Evolutionary conservation across 2,888 invertebrate genomes (phyloP).

Genomic region (Rhagonycha fulva): DNA sequence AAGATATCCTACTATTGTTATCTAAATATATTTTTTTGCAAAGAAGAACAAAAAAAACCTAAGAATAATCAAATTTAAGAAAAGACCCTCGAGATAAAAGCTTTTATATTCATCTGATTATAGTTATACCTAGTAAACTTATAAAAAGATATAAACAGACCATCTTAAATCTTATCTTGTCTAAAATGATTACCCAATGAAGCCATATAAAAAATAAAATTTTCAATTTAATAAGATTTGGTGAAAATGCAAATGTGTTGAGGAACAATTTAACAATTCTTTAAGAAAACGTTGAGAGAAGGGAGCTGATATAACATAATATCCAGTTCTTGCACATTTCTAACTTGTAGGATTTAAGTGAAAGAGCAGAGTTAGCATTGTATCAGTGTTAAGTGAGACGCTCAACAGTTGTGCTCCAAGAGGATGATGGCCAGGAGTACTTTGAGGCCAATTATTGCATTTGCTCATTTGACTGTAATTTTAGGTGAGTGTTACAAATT

Average conservation of each 20-base stretch:
- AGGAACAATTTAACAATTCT: not conserved
- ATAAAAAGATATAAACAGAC: conserved; percentile 2
- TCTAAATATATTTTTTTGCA: not conserved
- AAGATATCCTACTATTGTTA: not conserved
- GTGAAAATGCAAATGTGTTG: not conserved
- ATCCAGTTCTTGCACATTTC: conserved; percentile 41
- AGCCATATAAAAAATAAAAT: not conserved
- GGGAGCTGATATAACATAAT: conserved; percentile 35
- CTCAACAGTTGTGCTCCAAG: conserved; percentile 39
- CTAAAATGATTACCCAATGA: not conserved
- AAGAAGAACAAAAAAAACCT: not conserved
- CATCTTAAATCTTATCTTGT: not conserved
- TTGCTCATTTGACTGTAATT: conserved; percentile 27
- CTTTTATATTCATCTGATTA: conserved; percentile 1
- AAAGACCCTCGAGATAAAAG: not conserved
- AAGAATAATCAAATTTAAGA: not conserved
- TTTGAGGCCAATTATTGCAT: conserved; percentile 37
- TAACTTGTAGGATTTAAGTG: conserved; percentile 48
- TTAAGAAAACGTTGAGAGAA: conserved; percentile 32
- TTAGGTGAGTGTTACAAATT: conserved; percentile 37
- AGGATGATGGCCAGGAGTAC: conserved; percentile 42
- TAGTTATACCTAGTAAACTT: not conserved
- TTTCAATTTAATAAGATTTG: not conserved
- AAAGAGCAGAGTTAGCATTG: conserved; percentile 46
- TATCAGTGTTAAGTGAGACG: conserved; percentile 43